Base-by-base conservation (phyloP, 1,140 invertebrate genomes). In the Laupala kohalensis region DNA sequence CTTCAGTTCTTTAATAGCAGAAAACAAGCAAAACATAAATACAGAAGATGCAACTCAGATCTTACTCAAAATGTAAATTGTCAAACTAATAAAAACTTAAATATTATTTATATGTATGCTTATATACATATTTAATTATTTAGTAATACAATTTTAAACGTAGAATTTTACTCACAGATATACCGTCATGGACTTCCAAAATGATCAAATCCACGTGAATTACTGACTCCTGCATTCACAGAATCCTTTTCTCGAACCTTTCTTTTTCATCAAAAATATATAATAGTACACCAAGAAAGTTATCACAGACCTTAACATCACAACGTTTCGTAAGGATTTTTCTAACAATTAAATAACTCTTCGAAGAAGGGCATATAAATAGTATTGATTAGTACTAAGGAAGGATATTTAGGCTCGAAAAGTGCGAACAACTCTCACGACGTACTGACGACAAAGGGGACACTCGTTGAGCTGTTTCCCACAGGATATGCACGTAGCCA, bases 361-460 rank as follows among this genome's bases (percentile, higher is more conserved):
- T n/a, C n/a, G n/a, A n/a, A n/a, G n/a, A n/a, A n/a, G n/a, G n/a
- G 37, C 37, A 53, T 13, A 53, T 9, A 0, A 19, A 53, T 19
- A 53, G n/a, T n/a, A n/a, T n/a, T n/a, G n/a, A n/a, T n/a, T n/a
- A n/a, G n/a, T n/a, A n/a, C n/a, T n/a, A n/a, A n/a, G n/a, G n/a
- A n/a, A n/a, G n/a, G n/a, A n/a, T n/a, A 69, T 5, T 88, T 83
- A 90, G 78, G 90, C 90, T 83, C 88, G 90, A 81, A 96, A 96
- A 80, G 89, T 91, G 79, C 92, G 86, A 67, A 96, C 92, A 74
- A 93, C 90, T 74, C 94, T 85, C 72, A 93, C 89, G 73, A 96
- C 91, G 81, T 92, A 95, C 83, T 94, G 92, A 76, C 94, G 85
- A 82, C 94, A 96, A 78, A 96, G 92, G 65, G 94, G 94, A 83